phyloP scores from a whole-genome alignment of 1,140 invertebrate species.

The Campoletis sonorensis region DNA sequence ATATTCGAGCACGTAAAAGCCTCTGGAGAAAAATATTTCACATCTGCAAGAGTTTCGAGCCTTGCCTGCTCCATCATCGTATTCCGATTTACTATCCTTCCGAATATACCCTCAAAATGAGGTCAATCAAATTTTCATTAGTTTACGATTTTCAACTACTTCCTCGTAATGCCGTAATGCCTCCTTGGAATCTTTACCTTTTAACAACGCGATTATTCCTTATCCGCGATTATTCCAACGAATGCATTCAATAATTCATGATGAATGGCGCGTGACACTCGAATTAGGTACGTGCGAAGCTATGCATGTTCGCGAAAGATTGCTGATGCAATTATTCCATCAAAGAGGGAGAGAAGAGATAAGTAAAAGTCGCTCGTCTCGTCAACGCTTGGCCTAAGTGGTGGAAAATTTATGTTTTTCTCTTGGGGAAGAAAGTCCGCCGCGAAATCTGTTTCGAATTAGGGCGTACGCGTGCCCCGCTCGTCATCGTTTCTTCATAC shows the following conservation, averaged over 20 bases:
- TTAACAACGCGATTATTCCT: background rate
- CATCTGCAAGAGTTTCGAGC: conserved; percentile 49
- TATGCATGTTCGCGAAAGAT: background rate
- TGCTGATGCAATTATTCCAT: conserved; percentile 21
- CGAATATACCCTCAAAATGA: conserved; percentile 31
- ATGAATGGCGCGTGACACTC: background rate
- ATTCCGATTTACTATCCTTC: conserved; percentile 40
- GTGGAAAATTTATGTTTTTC: conserved; percentile 23
- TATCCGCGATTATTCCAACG: background rate
- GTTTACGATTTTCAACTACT: conserved; percentile 32
- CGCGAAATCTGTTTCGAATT: conserved; percentile 51
- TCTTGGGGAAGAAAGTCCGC: conserved; percentile 24
- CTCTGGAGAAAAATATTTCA: conserved; percentile 47
- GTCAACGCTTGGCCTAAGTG: conserved; percentile 13
- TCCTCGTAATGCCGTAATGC: background rate
- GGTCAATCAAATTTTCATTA: background rate
- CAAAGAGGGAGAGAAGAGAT: background rate
- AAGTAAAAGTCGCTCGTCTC: background rate
- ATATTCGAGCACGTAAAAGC: conserved; percentile 7
- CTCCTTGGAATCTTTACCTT: background rate
- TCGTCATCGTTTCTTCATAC: conserved; percentile 11
- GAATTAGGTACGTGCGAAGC: background rate
- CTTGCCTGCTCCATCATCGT: background rate
- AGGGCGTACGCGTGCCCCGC: conserved; percentile 45
- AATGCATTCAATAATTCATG: conserved; percentile 19